These are phyloP conservation scores for Eurois occulta DNA, from an alignment of 2,888 invertebrate species.

Conservation along the genomic window DNA sequence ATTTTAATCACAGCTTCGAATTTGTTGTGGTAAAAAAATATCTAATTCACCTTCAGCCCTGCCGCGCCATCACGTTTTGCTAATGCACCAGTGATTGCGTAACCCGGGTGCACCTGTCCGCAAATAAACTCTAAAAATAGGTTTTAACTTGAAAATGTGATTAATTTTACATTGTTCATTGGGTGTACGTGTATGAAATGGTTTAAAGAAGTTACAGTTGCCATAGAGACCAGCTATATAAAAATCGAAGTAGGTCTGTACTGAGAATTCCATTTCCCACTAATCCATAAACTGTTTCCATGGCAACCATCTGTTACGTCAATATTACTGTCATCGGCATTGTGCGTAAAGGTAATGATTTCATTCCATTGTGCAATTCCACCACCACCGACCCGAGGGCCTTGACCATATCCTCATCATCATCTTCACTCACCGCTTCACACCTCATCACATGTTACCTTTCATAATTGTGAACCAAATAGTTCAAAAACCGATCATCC, in stretches of 20 bases:
- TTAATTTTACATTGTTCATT: no score
- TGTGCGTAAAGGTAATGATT: conserved; percentile 17
- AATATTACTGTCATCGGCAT: conserved; percentile 29
- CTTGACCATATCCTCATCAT: background rate
- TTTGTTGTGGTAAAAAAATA: background rate
- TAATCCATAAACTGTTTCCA: conserved; percentile 38
- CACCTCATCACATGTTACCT: conserved; percentile 2
- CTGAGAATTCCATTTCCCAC: background rate
- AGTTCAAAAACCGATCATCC: background rate
- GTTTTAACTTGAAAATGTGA: no score
- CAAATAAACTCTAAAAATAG: no score
- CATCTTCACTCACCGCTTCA: no score
- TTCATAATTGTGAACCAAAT: conserved; percentile 16
- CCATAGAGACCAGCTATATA: background rate
- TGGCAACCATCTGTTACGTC: conserved; percentile 46
- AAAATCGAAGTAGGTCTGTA: background rate
- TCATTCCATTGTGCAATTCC: background rate
- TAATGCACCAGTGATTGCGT: background rate
- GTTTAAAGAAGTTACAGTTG: no score
- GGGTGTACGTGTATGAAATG: no score
- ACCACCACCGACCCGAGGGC: background rate
- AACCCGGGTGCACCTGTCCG: no score
- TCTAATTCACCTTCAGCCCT: background rate
- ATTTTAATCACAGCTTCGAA: background rate
- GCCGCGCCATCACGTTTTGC: background rate